Base-by-base conservation (phyloP, 92 coral and sea anemone species). In the Siderastrea radians region DNA sequence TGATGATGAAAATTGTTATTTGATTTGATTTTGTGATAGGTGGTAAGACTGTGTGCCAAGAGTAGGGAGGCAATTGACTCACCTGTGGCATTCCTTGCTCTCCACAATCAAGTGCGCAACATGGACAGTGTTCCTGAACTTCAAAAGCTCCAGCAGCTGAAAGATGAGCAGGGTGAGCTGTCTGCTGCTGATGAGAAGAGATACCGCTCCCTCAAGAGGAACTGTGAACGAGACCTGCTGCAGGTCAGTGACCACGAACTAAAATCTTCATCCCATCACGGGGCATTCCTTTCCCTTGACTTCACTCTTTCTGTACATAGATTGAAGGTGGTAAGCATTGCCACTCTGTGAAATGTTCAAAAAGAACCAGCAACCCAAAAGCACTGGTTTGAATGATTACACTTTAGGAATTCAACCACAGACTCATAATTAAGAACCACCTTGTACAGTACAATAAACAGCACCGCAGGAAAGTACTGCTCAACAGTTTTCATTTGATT, bases 51-150 rank as follows among this genome's bases (percentile, higher is more conserved):
- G 16, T 96, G 98, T 91, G 99, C 99, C 9, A 98, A 98, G 86
- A 98, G 99, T 62, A 95, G 99, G 62, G 99, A 98, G 77, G 99
- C 99, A 54, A 98, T 98, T 9, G 99, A 98, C 86, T 98, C 99
- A 3, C 99, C 99, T 11, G 99, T 98, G 10, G 97, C 97, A 0
- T 98, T 98, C 95, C 95, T 98, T 53, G 99, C 99, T 54, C 84
- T 98, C 68, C 99, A 98, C 87, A 98, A 98, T 81, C 99, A 98
- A 88, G 99, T 98, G 58, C 96, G 99, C 45, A 98, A 96, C 89
- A 98, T 96, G 98, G 99, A 98, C 77, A 98, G 99, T 68, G 99
- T 98, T 13, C 99, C 99, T 59, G 99, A 98, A 68, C 91, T 98
- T 74, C 99, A 98, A 84, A 98, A 98, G 86, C 95, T 98, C 16